Base-by-base conservation (phyloP, 2,888 invertebrate species). In the Perizoma affinitatum region DNA sequence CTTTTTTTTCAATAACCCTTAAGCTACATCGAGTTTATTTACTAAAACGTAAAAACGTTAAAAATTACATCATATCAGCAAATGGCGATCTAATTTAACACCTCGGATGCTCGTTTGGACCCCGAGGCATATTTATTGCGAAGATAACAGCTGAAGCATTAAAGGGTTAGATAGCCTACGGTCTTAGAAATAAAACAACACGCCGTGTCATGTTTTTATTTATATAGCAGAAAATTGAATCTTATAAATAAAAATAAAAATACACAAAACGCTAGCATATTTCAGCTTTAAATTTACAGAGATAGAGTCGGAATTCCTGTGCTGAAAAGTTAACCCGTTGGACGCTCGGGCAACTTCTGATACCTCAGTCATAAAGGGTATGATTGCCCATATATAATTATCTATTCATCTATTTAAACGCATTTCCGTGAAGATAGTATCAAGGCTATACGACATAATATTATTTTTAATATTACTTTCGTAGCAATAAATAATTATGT, bases 371-470 rank as follows among this genome's bases (percentile, higher is more conserved):
- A 66, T 67, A 63, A 76, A 72, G 71, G 74, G 72, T 76, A 76
- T 80, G 83, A 84, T 84, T 80, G 77, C 72, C 72, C 76, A 61
- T 80, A 74, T 73, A 71, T 74, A 71, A 65, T 70, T 75, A 77
- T 75, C 74, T 71, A 54, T 54, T 65, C 67, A 77, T 75, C 71
- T 69, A 68, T 58, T 57, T 68, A 60, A 67, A 68, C 66, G 64
- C 57, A 57, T 68, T 68, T 55, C 68, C 66, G 61, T 66, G 58
- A 61, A 41, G 72, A 74, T 74, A 72, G 5, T 46, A 73, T 74
- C 70, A 53, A 64, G 67, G 58, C 70, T 71, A 34, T 11, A 35
- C n/a, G n/a, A n/a, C n/a, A 71, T 71, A 75, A 69, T 70, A 70
- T 63, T 68, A 57, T 63, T 66, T 67, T 10, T 57, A 65, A 53